These are phyloP conservation scores for Tetragonisca angustula DNA, from an alignment of 2,888 invertebrate genomes.

Conservation along the genomic window DNA sequence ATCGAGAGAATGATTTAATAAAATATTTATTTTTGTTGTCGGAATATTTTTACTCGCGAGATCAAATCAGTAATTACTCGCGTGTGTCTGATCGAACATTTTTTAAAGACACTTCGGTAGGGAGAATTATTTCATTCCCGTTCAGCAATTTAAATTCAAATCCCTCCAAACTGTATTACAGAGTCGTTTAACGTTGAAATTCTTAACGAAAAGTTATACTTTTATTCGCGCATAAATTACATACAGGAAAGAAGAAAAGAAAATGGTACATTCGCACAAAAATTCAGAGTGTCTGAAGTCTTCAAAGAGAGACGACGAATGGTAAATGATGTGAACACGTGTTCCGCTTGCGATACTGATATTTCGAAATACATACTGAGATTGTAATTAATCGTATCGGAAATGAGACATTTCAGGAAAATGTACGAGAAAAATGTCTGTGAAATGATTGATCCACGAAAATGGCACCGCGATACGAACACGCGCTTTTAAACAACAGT, in stretches of 20 bases:
- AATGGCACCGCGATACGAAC: neutral
- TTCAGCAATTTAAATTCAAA: neutral
- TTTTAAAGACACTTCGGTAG: neutral
- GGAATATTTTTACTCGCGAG: neutral
- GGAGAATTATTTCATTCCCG: neutral
- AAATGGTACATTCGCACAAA: too few relatives aligned
- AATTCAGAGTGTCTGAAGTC: too few relatives aligned
- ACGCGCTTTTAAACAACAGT: neutral
- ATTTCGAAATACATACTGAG: too few relatives aligned
- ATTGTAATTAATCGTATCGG: too few relatives aligned
- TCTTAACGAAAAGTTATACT: too few relatives aligned
- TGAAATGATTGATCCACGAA: neutral
- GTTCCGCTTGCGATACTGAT: too few relatives aligned
- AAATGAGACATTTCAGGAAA: too few relatives aligned
- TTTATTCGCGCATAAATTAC: too few relatives aligned
- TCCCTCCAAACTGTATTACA: neutral
- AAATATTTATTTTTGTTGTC: neutral
- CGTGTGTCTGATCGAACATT: neutral
- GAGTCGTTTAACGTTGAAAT: neutral
- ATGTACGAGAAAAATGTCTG: neutral
- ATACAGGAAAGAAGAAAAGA: too few relatives aligned
- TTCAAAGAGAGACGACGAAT: too few relatives aligned
- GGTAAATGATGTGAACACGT: too few relatives aligned
- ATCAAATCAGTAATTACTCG: neutral
- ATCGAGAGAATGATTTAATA: neutral